These are phyloP conservation scores for Omphaloscelis lunosa DNA, from an alignment of 2,888 invertebrate species.

Conservation along the genomic window DNA sequence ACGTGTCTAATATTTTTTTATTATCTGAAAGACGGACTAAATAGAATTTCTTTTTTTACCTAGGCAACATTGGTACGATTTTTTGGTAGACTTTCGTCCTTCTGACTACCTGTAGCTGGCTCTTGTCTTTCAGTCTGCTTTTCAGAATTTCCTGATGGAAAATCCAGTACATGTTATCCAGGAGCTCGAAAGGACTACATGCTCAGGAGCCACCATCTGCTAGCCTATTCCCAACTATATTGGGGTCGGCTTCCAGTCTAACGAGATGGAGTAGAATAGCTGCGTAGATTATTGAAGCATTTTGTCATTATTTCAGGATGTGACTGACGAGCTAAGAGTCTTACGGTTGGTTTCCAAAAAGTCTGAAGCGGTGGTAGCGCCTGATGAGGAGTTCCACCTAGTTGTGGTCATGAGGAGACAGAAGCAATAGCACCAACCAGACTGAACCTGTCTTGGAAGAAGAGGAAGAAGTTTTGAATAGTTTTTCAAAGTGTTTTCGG, in stretches of 20 bases:
- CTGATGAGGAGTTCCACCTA: slow-evolving; percentile 84
- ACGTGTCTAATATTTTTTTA: no score
- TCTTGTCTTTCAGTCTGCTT: background rate
- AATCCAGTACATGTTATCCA: background rate
- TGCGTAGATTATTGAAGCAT: background rate
- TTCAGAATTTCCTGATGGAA: background rate
- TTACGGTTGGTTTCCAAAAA: slow-evolving; percentile 84
- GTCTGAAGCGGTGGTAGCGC: slow-evolving; percentile 86
- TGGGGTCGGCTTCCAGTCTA: no score
- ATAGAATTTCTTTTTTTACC: no score
- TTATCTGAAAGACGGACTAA: no score
- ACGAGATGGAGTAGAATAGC: background rate
- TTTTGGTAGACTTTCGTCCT: no score
- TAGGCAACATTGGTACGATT: no score
- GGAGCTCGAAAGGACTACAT: background rate
- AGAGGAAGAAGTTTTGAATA: background rate
- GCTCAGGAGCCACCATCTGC: no score
- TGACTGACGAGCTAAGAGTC: slow-evolving; percentile 83
- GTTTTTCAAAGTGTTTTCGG: background rate
- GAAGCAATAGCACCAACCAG: slow-evolving; percentile 8
- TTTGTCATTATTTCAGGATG: slow-evolving; percentile 77
- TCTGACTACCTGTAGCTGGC: no score
- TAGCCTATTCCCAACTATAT: background rate
- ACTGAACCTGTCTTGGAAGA: background rate
- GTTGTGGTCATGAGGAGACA: slow-evolving; percentile 85